A percentile compares a stretch with the other conserved stretches of the same genome.
phyloP scores from a whole-genome alignment of 1,140 invertebrate species.

The Drosophila pectinifera region DNA sequence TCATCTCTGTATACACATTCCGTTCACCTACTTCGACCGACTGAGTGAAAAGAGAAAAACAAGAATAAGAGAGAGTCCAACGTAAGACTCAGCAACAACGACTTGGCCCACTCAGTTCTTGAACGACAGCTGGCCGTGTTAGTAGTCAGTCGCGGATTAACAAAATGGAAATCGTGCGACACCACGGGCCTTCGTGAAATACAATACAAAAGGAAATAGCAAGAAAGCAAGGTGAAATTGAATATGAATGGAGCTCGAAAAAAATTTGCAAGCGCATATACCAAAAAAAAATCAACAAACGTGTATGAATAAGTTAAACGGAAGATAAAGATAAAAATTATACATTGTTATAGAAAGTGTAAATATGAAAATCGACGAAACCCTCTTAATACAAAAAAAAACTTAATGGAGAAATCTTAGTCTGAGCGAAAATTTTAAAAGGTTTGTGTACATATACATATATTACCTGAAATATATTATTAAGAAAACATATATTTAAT shows the following conservation, averaged over 20 bases:
- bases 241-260: background rate
- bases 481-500: background rate
- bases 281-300: background rate
- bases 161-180: background rate
- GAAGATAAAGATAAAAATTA: background rate
- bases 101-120: conserved; percentile 1
- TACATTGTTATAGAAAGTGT: background rate
- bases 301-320: background rate
- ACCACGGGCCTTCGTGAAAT: background rate
- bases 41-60: background rate
- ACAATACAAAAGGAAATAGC: background rate
- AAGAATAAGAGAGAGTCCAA: background rate
- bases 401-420: background rate
- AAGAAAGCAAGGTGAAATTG: background rate
- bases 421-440: background rate
- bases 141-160: background rate
- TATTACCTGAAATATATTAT: background rate
- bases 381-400: background rate
- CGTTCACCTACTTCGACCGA: background rate
- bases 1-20: background rate
- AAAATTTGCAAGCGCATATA: background rate
- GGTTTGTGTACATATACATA: background rate
- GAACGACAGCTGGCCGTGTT: conserved; percentile 1
- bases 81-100: background rate
- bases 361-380: background rate